These are phyloP conservation scores for Caenorhabditis sp. DNA, from an alignment of 2,888 invertebrate species.

Conservation along the genomic window DNA sequence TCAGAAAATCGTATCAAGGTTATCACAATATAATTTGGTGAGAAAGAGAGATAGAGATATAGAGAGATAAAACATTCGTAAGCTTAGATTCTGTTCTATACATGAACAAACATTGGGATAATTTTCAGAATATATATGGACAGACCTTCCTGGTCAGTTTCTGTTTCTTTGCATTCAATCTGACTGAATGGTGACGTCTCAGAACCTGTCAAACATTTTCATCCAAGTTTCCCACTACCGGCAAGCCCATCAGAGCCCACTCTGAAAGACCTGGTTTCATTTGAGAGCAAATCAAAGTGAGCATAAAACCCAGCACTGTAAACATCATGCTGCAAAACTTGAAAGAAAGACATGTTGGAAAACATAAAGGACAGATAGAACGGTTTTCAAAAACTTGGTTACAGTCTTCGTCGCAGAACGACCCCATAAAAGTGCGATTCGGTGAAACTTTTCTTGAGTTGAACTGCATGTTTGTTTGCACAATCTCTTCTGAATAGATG, in stretches of 20 bases:
- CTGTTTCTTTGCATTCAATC: too few relatives aligned
- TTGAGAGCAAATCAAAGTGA: too few relatives aligned
- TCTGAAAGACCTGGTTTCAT: too few relatives aligned
- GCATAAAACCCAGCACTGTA: too few relatives aligned
- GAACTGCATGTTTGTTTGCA: conserved; percentile 45
- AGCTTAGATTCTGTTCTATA: too few relatives aligned
- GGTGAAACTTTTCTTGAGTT: conserved; percentile 23
- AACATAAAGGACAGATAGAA: background rate
- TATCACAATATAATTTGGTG: conserved; percentile 17
- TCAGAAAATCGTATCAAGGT: conserved; percentile 11
- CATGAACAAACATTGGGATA: too few relatives aligned
- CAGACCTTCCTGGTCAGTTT: too few relatives aligned
- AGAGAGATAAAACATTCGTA: background rate
- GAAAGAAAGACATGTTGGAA: background rate
- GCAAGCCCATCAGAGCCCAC: too few relatives aligned
- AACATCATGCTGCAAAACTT: background rate
- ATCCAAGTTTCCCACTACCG: too few relatives aligned
- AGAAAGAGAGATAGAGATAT: background rate
- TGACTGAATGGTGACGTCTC: too few relatives aligned
- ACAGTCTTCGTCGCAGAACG: conserved; percentile 1
- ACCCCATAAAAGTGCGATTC: conserved; percentile 29
- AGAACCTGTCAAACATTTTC: too few relatives aligned
- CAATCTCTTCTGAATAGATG: conserved; percentile 37
- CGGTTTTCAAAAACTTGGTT: conserved; percentile 13
- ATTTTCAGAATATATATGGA: too few relatives aligned